These are phyloP conservation scores for Unio delphinus DNA, from an alignment of 2,888 invertebrate genomes.

Conservation along the genomic window DNA sequence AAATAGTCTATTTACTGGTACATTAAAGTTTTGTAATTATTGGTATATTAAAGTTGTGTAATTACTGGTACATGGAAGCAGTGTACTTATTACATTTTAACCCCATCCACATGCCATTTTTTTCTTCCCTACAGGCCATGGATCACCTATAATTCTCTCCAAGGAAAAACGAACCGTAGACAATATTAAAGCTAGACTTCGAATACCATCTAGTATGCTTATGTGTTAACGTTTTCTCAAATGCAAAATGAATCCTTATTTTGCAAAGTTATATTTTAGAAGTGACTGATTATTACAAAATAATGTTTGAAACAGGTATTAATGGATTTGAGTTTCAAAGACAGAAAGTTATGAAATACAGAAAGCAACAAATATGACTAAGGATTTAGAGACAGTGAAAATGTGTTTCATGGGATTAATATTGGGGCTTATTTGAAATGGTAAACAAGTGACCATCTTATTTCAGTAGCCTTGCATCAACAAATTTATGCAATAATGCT, in stretches of 20 bases:
- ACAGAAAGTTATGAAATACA: constrained; percentile 2
- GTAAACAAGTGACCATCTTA: not conserved
- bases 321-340: not conserved
- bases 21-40: too few relatives aligned
- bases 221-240: constrained; percentile 16
- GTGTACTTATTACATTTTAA: too few relatives aligned
- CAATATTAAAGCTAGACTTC: constrained; percentile 55
- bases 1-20: too few relatives aligned
- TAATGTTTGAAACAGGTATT: too few relatives aligned
- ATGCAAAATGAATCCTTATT: too few relatives aligned
- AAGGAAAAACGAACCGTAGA: constrained; percentile 58
- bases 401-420: not conserved
- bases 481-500: too few relatives aligned
- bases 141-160: constrained; percentile 50
- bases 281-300: too few relatives aligned
- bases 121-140: constrained; percentile 41
- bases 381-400: not conserved
- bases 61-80: too few relatives aligned
- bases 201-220: constrained; percentile 53
- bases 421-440: not conserved
- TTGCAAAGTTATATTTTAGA: too few relatives aligned
- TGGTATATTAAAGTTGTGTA: too few relatives aligned
- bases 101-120: not conserved
- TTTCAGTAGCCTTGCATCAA: not conserved
- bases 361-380: not conserved